Evolutionary conservation across 1,140 invertebrate genomes (phyloP), one percentile per base, ranked within the genome.

Genomic region (Dreissena rostriformis): DNA sequence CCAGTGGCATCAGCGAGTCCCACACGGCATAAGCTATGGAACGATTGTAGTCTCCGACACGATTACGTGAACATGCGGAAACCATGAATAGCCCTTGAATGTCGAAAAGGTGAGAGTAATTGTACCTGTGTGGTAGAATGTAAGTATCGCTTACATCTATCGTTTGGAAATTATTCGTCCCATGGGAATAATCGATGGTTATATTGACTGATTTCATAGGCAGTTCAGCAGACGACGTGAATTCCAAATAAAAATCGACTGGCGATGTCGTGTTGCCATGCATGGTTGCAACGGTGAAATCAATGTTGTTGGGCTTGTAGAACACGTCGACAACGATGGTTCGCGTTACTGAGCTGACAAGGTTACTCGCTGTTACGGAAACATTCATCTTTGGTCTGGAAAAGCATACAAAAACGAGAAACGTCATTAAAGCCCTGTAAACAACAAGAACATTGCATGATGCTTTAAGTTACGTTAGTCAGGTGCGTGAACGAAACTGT

Each of bases 231-330:
- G 39, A 39, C 0, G 39, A 19, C 14, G 19, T 7, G 11, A 82
- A 22, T n/a, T 39, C 8, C n/a, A 82, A 39, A 52, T 53, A 19
- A 55, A 74, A 82, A 6, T 52, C 11, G 0, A 49, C n/a, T 26
- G 28, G 15, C 1, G 72, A 39, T 22, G 80, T 75, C 10, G 80
- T 82, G 49, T 75, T 75, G 26, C 49, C 63, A 11, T 49, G 26
- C 0, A 51, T 29, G 49, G 66, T 26, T 22, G 8, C 63, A n/a
- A 75, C 72, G 14, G 29, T 14, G 51, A 82, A 82, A 17, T 10
- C n/a, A 12, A 82, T 75, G 49, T 68, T 75, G 80, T 82, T 82
- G n/a, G 75, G n/a, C 12, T 22, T 51, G 28, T 82, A 82, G 14
- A 82, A 28, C 1, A 82, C 80, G 6, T 73, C 63, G 12, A 82